Evolutionary conservation across 2,888 invertebrate genomes (phyloP), one percentile per base, ranked within the genome.

Genomic region (Glyphotaelius pellucidus): DNA sequence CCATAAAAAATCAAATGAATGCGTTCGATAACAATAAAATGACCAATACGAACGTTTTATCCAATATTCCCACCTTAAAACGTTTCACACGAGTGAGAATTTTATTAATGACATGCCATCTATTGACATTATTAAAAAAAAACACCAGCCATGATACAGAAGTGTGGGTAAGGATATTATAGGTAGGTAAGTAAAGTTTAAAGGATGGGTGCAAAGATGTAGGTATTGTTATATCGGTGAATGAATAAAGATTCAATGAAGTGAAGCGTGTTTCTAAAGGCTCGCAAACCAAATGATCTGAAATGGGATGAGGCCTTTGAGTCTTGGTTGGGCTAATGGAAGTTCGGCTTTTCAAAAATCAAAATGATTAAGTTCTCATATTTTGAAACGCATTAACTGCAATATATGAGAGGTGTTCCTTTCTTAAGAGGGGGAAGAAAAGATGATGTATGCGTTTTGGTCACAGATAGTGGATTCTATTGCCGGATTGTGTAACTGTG

Each of bases 301-400:
- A 67, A 67, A 67, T 67, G 25, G 25, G 25, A 67, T 25, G 67
- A 67, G 67, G 25, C 67, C 25, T 67, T 92, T 92, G 80, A 91
- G 83, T 87, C 83, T 92, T 80, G 91, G 90, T 90, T 88, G 84
- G 52, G 89, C 90, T 92, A 92, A 92, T 92, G 91, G 92, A 85
- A 84, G 30, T 11, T 35, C 25, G 67, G 84, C 90, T 67, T 86
- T 86, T 35, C 84, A 67, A 90, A 38, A 47, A 35, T 67, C 38
- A 25, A 90, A 42, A 89, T 90, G 92, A 92, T 90, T 89, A 52
- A 92, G 83, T 90, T 92, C 92, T 90, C 90, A 92, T 92, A 92
- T 90, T 92, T 92, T 90, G 90, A 92, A 90, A 90, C 89, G 89
- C 89, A 92, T 92, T 92, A 92, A 80, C 90, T 88, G 38, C 85